Evolutionary conservation across 1,140 invertebrate species (phyloP).

Genomic region (Chrysomallon squamiferum): DNA sequence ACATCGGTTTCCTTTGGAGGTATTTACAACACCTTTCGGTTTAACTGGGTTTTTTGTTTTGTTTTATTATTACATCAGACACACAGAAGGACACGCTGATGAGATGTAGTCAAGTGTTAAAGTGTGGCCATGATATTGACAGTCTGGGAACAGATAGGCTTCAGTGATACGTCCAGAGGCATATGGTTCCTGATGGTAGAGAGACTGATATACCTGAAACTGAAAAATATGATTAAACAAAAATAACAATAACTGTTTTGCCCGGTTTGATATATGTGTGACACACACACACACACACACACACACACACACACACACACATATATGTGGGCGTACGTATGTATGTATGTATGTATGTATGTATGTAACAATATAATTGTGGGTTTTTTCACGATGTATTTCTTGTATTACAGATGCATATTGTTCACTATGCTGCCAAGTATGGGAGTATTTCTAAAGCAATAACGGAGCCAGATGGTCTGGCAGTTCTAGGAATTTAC

Average conservation of each 20-base stretch:
- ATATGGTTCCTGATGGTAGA: too few species aligned
- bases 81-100: background rate
- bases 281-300: too few species aligned
- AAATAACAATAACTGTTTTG: too few species aligned
- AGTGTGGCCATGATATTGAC: background rate
- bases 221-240: too few species aligned
- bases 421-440: slow-evolving; percentile 73
- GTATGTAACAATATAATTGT: background rate
- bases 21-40: slow-evolving; percentile 7
- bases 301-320: too few species aligned
- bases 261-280: too few species aligned
- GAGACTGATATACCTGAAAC: too few species aligned
- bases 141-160: background rate
- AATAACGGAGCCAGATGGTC: slow-evolving; percentile 68
- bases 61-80: background rate
- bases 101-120: background rate
- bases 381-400: too few species aligned
- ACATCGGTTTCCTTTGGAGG: slow-evolving; percentile 35
- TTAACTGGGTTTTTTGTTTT: background rate
- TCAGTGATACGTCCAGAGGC: too few species aligned
- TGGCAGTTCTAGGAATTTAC: slow-evolving; percentile 75
- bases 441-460: slow-evolving; percentile 69
- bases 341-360: too few species aligned
- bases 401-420: slow-evolving; percentile 67
- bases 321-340: too few species aligned